These are phyloP conservation scores for Drosophila cognata DNA, from an alignment of 2,888 invertebrate genomes.

Conservation along the genomic window DNA sequence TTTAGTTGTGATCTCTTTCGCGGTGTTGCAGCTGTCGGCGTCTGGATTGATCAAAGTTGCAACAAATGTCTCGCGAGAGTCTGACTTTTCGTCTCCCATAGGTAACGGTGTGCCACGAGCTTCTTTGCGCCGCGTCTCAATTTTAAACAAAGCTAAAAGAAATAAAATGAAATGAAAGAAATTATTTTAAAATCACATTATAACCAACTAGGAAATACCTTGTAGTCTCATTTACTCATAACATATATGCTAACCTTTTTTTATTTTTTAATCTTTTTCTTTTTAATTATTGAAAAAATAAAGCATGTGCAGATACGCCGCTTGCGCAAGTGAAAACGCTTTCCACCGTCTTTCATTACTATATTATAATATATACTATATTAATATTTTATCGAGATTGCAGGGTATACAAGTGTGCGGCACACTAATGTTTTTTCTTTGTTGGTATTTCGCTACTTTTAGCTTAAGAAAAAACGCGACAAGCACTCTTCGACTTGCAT, in stretches of 20 bases:
- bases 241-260: not conserved
- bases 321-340: not conserved
- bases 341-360: not conserved
- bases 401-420: not conserved
- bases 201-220: not conserved
- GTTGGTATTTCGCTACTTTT: constrained; percentile 3
- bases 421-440: constrained; percentile 1
- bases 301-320: not conserved
- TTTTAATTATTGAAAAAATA: too few species aligned
- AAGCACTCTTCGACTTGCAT: constrained; percentile 23
- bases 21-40: constrained; percentile 20
- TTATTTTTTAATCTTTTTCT: too few species aligned
- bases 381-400: not conserved
- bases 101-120: constrained; percentile 66
- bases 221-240: not conserved
- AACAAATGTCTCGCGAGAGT: constrained; percentile 69
- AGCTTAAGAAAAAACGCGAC: not conserved
- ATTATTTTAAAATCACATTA: not conserved
- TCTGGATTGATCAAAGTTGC: constrained; percentile 59
- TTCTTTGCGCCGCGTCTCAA: constrained; percentile 37
- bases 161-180: not conserved
- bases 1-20: constrained; percentile 22
- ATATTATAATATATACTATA: too few species aligned
- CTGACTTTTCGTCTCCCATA: constrained; percentile 73
- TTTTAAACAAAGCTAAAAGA: constrained; percentile 51